These are phyloP conservation scores for Megalops atlanticus DNA, from an alignment of 2,113 vertebrate species.

Conservation along the genomic window DNA sequence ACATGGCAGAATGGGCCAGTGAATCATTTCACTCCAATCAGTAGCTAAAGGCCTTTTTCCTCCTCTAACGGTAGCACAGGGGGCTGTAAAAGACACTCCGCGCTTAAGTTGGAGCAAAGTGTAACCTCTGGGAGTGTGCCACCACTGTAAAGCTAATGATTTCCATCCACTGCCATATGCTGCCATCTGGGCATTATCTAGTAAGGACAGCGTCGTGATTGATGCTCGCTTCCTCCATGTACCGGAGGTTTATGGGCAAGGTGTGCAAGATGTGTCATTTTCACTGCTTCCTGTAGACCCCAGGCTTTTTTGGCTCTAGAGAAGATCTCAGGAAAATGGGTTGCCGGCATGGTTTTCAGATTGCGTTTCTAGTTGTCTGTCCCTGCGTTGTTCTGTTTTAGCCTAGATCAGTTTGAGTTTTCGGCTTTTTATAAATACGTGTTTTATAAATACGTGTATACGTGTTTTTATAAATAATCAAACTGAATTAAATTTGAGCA, in stretches of 20 bases:
- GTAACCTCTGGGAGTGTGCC: constrained; percentile 29
- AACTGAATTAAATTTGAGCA: too few relatives aligned
- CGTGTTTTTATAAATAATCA: too few relatives aligned
- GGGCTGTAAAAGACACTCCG: constrained; percentile 22
- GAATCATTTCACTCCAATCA: constrained; percentile 38
- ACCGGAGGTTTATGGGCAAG: constrained; percentile 41
- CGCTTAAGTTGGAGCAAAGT: constrained; percentile 32
- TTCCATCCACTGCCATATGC: constrained; percentile 42
- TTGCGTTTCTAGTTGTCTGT: neutral
- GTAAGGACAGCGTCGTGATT: constrained; percentile 42
- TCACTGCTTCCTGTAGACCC: constrained; percentile 19
- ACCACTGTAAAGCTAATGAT: constrained; percentile 39
- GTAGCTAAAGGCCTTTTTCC: constrained; percentile 37
- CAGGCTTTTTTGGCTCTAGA: constrained; percentile 17
- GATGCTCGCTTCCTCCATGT: constrained; percentile 30
- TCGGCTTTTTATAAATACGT: too few relatives aligned
- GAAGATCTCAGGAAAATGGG: neutral
- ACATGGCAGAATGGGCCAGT: neutral
- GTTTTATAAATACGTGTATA: too few relatives aligned
- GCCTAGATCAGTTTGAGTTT: too few relatives aligned
- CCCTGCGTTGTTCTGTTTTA: neutral
- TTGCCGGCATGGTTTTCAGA: neutral
- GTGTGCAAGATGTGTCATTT: constrained; percentile 41
- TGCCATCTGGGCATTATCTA: constrained; percentile 42
- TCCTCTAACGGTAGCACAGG: constrained; percentile 27